Percentiles rank a stretch among this genome's conserved stretches.
These are phyloP conservation scores for Colinus virginianus DNA, from an alignment of 2,113 vertebrate species.

Conservation along the genomic window DNA sequence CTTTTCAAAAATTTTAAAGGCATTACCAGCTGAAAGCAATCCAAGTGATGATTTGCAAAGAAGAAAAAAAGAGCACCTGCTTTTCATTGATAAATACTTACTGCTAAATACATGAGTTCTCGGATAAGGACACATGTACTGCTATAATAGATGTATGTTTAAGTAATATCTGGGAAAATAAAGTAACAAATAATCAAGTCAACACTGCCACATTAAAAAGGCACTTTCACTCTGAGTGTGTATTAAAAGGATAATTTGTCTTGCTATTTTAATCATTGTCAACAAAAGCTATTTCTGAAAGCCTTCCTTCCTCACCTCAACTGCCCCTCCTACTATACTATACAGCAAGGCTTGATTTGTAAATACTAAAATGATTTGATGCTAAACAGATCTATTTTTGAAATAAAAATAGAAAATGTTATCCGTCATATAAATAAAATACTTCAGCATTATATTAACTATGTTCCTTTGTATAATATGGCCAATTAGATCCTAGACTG, in stretches of 20 bases:
- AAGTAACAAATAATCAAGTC: not conserved
- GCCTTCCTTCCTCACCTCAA: not conserved
- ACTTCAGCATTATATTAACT: not conserved
- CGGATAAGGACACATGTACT: slow-evolving; percentile 6
- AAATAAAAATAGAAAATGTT: not conserved
- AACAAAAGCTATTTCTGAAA: not conserved
- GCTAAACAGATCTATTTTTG: not conserved
- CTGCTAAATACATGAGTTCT: slow-evolving; percentile 10
- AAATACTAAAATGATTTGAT: not conserved
- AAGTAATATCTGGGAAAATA: slow-evolving; percentile 26
- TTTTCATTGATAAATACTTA: slow-evolving; percentile 40
- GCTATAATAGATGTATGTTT: slow-evolving; percentile 2
- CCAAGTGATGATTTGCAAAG: slow-evolving; percentile 40
- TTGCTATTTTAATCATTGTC: not conserved
- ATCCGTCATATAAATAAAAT: fast-evolving
- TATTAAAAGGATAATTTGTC: not conserved
- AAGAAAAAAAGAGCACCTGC: slow-evolving; percentile 58
- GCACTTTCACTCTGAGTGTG: not conserved
- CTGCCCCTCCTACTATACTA: not conserved
- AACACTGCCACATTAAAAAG: not conserved
- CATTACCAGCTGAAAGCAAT: slow-evolving; percentile 51
- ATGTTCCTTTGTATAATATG: not conserved
- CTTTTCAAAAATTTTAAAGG: slow-evolving; percentile 35
- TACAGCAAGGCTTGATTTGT: not conserved
- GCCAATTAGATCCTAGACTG: not conserved